Percentiles rank a stretch among this genome's conserved stretches.
phyloP scores from a whole-genome alignment of 2,113 vertebrate genomes.

The Spea multiplicata region DNA sequence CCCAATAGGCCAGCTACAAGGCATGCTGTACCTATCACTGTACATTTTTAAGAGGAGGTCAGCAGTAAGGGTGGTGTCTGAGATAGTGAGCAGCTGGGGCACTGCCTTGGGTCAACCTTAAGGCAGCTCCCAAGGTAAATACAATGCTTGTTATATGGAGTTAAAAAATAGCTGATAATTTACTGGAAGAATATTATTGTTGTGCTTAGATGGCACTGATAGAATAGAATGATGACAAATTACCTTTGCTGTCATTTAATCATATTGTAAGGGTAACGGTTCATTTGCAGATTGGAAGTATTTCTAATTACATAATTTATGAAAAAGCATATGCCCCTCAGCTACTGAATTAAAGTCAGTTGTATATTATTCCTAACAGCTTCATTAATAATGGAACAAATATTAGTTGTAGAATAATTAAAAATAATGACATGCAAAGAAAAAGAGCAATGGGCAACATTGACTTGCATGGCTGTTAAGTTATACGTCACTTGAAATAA shows the following conservation, averaged over 20 bases:
- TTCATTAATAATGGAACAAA: conserved; percentile 40
- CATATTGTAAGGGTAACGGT: conserved; percentile 35
- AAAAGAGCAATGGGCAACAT: neutral
- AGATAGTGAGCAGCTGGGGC: no score
- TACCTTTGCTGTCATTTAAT: conserved; percentile 38
- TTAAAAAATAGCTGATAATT: neutral
- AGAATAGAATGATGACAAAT: conserved; percentile 31
- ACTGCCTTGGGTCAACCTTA: neutral
- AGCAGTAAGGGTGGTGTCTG: no score
- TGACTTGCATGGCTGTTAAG: conserved; percentile 2
- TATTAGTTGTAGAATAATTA: conserved; percentile 39
- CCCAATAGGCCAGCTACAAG: no score
- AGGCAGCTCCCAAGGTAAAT: neutral
- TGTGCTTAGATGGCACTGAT: conserved; percentile 7
- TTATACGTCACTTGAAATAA: conserved; percentile 3
- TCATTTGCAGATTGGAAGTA: conserved; percentile 41
- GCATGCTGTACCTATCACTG: no score
- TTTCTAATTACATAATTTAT: conserved; percentile 44
- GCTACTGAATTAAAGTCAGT: conserved; percentile 38
- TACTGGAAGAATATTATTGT: conserved; percentile 5
- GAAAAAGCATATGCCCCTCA: conserved; percentile 41
- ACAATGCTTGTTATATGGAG: neutral
- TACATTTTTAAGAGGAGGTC: no score
- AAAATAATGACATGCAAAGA: conserved; percentile 22
- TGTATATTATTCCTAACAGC: conserved; percentile 37